phyloP scores from a whole-genome alignment of 2,888 invertebrate genomes.

The Gnatocerus cornutus region DNA sequence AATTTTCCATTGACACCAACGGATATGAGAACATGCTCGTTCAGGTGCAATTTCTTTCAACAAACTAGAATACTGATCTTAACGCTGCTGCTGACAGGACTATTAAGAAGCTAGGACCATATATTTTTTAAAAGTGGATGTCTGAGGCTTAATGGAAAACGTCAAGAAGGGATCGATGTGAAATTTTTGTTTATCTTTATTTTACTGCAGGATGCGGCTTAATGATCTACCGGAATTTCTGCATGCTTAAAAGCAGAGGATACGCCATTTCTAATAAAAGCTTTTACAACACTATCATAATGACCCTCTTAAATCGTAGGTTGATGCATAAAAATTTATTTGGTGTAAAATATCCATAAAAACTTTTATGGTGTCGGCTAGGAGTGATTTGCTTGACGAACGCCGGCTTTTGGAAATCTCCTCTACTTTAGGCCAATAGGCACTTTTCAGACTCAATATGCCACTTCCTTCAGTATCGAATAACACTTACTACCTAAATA shows the following conservation, averaged over 20 bases:
- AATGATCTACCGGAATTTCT: not conserved
- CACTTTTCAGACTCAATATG: not conserved
- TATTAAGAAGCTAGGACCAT: slow-evolving; percentile 28
- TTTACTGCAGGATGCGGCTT: slow-evolving; percentile 6
- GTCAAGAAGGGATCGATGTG: slow-evolving; percentile 11
- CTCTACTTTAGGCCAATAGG: not conserved
- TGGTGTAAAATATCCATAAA: slow-evolving; percentile 45
- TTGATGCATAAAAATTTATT: slow-evolving; percentile 42
- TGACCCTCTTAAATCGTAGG: slow-evolving; percentile 41
- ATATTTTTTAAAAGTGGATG: slow-evolving; percentile 28
- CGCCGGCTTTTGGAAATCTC: not conserved
- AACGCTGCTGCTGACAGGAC: slow-evolving; percentile 32
- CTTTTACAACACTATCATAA: slow-evolving; percentile 33
- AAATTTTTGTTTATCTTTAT: slow-evolving; percentile 34
- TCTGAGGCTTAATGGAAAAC: slow-evolving; percentile 30
- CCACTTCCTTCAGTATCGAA: slow-evolving; percentile 1
- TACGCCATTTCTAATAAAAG: slow-evolving; percentile 27
- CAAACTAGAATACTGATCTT: slow-evolving; percentile 38
- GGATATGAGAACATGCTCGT: slow-evolving; percentile 52
- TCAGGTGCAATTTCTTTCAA: slow-evolving; percentile 48
- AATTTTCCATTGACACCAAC: slow-evolving; percentile 50
- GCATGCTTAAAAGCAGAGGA: slow-evolving; percentile 1
- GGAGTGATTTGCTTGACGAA: slow-evolving; percentile 30
- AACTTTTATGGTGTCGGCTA: slow-evolving; percentile 23
- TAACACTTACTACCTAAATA: slow-evolving; percentile 11